A percentile compares a stretch with the other conserved stretches of the same genome.
These are phyloP conservation scores for Ammodytes dubius DNA, from an alignment of 2,113 vertebrate genomes.

Conservation along the genomic window DNA sequence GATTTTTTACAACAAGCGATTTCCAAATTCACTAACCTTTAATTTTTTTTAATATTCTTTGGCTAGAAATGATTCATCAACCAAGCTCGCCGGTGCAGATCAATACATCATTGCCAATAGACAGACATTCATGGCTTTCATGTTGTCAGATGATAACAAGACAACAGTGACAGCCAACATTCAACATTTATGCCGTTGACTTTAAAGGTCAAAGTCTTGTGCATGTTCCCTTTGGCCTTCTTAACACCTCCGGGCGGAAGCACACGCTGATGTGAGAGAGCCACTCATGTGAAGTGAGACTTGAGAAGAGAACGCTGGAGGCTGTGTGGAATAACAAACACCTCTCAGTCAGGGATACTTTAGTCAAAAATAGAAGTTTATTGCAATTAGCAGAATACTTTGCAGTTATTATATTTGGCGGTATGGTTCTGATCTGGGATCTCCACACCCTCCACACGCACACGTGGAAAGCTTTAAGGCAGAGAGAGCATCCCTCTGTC, in stretches of 20 bases:
- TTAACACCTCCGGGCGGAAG: constrained; percentile 42
- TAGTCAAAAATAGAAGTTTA: too few species aligned
- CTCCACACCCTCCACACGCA: too few species aligned
- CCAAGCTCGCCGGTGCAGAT: constrained; percentile 1
- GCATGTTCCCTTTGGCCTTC: constrained; percentile 54
- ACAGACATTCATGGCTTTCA: constrained; percentile 14
- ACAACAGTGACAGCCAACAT: constrained; percentile 63
- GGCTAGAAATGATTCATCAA: background rate
- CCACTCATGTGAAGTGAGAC: too few species aligned
- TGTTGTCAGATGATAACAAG: constrained; percentile 74
- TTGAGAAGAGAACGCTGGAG: too few species aligned
- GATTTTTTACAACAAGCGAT: too few species aligned
- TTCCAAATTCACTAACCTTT: background rate
- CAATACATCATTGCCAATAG: constrained; percentile 19
- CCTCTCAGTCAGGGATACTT: constrained; percentile 19
- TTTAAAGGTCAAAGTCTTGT: constrained; percentile 75
- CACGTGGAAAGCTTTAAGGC: too few species aligned
- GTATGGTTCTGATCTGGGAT: too few species aligned
- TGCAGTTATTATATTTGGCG: too few species aligned
- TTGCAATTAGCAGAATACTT: too few species aligned
- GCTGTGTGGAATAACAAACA: too few species aligned
- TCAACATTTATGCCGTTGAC: constrained; percentile 71
- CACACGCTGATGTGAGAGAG: too few species aligned
- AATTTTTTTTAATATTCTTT: constrained; percentile 33
- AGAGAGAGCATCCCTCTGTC: too few species aligned